Conservation (phyloP, 2,797 vertebrate genomes). For the Steatocranus sp. region DNA sequence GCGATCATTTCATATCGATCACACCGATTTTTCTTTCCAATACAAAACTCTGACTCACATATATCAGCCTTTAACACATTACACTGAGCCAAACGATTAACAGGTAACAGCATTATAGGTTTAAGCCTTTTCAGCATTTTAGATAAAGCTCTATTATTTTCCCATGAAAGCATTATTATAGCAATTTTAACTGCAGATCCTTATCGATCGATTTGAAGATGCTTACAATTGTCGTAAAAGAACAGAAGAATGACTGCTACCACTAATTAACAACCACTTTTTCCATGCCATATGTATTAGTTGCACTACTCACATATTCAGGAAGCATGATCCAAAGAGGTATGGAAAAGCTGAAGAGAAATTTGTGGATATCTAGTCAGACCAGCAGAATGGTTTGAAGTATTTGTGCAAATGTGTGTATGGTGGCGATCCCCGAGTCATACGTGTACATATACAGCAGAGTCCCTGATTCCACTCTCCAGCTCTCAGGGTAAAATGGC, state of each 20-base stretch:
- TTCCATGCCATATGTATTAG: neutral
- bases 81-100: neutral
- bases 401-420: neutral
- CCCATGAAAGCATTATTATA: neutral
- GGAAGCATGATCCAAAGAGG: conserved; percentile 63
- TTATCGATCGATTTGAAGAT: no score
- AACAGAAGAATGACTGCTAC: neutral
- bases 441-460: neutral
- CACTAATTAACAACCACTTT: neutral
- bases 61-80: neutral
- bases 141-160: neutral
- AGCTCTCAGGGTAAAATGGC: conserved; percentile 51
- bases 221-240: neutral
- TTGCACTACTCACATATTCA: conserved; percentile 56
- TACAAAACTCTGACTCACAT: neutral
- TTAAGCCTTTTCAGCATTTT: neutral
- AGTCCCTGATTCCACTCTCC: neutral
- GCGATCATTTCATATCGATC: neutral
- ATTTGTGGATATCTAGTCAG: neutral
- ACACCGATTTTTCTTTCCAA: neutral
- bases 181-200: no score
- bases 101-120: neutral
- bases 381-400: neutral
- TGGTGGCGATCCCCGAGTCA: neutral
- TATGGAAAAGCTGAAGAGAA: neutral